phyloP scores from a whole-genome alignment of 2,113 vertebrate genomes.

The Grallaria varia region DNA sequence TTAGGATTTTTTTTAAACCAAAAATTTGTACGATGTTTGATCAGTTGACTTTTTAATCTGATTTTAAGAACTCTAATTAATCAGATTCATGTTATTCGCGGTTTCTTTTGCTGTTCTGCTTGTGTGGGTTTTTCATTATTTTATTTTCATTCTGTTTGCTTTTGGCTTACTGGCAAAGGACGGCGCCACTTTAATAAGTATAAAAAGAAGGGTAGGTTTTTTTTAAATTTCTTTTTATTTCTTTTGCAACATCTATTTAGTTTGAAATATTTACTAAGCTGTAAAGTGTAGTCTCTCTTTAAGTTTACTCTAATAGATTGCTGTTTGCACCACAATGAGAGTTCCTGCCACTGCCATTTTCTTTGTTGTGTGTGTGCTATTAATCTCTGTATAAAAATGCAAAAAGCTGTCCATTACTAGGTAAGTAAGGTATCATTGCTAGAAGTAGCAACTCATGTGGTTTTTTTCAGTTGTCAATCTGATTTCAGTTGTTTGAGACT shows the following conservation, averaged over 20 bases:
- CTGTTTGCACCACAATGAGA: constrained; percentile 11
- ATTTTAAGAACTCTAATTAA: constrained; percentile 40
- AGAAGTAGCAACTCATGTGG: constrained; percentile 23
- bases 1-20: neutral
- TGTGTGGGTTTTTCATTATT: constrained; percentile 56
- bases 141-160: constrained; percentile 64
- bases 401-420: constrained; percentile 4
- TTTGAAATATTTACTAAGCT: constrained; percentile 29
- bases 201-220: constrained; percentile 69
- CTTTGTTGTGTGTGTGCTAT: constrained; percentile 14
- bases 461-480: constrained; percentile 14
- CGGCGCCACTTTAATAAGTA: constrained; percentile 72
- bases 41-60: constrained; percentile 26
- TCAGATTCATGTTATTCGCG: constrained; percentile 26
- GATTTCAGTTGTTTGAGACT: constrained; percentile 9
- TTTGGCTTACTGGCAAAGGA: constrained; percentile 71
- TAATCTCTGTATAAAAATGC: neutral
- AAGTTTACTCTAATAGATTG: neutral
- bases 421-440: constrained; percentile 44
- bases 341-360: neutral
- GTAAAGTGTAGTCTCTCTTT: constrained; percentile 16
- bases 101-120: constrained; percentile 41
- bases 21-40: neutral
- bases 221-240: constrained; percentile 56
- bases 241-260: constrained; percentile 26